Evolutionary conservation across 2,888 invertebrate species (phyloP).

Genomic region (Allophyes oxyacanthae): DNA sequence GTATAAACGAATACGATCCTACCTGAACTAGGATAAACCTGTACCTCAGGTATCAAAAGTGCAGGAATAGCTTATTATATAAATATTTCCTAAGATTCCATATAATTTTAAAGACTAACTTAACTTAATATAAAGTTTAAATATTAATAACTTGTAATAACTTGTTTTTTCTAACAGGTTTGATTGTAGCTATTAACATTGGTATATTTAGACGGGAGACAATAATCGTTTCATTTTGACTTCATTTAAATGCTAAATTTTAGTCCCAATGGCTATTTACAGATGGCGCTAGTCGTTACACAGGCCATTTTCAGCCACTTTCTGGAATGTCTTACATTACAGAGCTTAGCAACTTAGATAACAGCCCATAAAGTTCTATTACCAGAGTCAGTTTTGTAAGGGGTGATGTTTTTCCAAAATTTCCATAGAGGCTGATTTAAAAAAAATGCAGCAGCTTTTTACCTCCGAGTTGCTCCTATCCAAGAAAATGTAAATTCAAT

Average conservation of each 20-base stretch:
- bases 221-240: constrained; percentile 20
- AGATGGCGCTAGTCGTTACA: constrained; percentile 37
- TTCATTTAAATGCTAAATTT: constrained; percentile 37
- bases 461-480: neutral
- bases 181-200: too few species aligned
- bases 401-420: constrained; percentile 3
- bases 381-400: constrained; percentile 9
- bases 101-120: too few species aligned
- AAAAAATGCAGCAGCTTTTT: too few species aligned
- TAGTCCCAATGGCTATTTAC: constrained; percentile 36
- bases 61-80: too few species aligned
- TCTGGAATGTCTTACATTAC: constrained; percentile 43
- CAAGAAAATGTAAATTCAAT: too few species aligned
- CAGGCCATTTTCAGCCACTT: constrained; percentile 31
- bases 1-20: too few species aligned
- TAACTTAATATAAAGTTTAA: too few species aligned
- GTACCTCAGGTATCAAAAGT: too few species aligned
- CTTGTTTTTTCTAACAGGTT: too few species aligned
- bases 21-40: too few species aligned
- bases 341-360: constrained; percentile 44
- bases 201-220: neutral
- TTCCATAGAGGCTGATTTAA: neutral
- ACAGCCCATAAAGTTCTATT: constrained; percentile 47
- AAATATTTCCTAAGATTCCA: too few species aligned
- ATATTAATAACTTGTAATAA: too few species aligned